Evolutionary conservation across 2,888 invertebrate genomes (phyloP), one percentile per base, ranked within the genome.

Genomic region (Scelioninae gen. 1): DNA sequence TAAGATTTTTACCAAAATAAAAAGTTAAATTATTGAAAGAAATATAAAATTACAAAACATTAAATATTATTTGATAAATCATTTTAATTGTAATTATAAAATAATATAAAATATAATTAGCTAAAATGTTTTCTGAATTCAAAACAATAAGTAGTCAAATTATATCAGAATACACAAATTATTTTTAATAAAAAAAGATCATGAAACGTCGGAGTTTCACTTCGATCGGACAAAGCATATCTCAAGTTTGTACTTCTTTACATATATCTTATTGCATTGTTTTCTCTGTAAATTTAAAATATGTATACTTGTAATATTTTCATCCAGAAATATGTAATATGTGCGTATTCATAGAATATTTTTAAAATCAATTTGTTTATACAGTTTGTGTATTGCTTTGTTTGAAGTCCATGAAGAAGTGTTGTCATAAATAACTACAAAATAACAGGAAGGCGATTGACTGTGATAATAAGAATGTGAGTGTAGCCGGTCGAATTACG

Each of bases 391-490:
- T 49, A 63, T 40, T 65, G 63, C 75, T 82, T 82, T 76, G 66
- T 71, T 75, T 76, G 38, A 76, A 76, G n/a, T 66, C 63, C 15
- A 47, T n/a, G n/a, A 71, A 58, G 66, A 72, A 74, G 51, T 58
- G 66, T 75, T 65, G 13, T 72, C 71, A 72, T 63, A 60, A 62
- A 71, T 53, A 77, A 82, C 29, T 86, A 85, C 16, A 80, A 83
- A 80, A 71, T 69, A 66, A 72, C 72, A 82, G 77, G 43, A 85
- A 87, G 88, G 88, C 82, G 87, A 83, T 89, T 90, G 89, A 89
- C 90, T 90, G 90, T 90, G 90, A 90, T 90, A 90, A 89, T 89
- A 89, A 88, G 88, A 88, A 85, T 86, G 86, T 85, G 87, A 84
- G 85, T 80, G 87, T 83, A 85, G 85, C 86, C 86, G 85, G 85